phyloP scores from a whole-genome alignment of 2,113 vertebrate genomes.

The Microcebus lehilahytsara region DNA sequence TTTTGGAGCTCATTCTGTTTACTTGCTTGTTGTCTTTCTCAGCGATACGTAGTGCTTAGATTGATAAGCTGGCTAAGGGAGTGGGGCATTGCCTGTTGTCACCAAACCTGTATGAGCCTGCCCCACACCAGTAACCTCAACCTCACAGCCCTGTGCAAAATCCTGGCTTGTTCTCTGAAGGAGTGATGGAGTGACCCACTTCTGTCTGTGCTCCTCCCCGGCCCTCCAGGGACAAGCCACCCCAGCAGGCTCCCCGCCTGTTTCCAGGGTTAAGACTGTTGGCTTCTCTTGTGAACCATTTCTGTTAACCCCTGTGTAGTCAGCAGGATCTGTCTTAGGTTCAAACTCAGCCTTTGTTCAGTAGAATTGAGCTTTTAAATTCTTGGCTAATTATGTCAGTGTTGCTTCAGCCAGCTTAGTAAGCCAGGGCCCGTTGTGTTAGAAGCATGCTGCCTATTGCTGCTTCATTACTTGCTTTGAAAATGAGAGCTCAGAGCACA shows the following conservation, averaged over 20 bases:
- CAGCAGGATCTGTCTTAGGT: background rate
- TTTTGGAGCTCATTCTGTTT: background rate
- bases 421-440: background rate
- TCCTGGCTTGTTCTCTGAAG: background rate
- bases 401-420: background rate
- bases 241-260: too few species aligned
- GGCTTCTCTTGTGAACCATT: background rate
- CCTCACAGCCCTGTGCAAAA: background rate
- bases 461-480: background rate
- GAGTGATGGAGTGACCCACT: background rate
- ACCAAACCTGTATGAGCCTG: fast-evolving
- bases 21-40: too few species aligned
- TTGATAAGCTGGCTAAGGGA: too few species aligned
- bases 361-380: background rate
- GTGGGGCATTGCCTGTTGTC: fast-evolving
- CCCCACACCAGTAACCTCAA: fast-evolving
- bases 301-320: background rate
- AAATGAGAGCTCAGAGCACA: background rate
- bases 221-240: background rate
- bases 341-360: background rate
- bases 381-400: background rate
- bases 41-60: fast-evolving
- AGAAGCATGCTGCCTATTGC: background rate
- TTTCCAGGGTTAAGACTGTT: background rate
- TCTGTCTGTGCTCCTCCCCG: background rate